Conservation (phyloP, 2,888 invertebrate genomes). For the Drosophila birchii region DNA sequence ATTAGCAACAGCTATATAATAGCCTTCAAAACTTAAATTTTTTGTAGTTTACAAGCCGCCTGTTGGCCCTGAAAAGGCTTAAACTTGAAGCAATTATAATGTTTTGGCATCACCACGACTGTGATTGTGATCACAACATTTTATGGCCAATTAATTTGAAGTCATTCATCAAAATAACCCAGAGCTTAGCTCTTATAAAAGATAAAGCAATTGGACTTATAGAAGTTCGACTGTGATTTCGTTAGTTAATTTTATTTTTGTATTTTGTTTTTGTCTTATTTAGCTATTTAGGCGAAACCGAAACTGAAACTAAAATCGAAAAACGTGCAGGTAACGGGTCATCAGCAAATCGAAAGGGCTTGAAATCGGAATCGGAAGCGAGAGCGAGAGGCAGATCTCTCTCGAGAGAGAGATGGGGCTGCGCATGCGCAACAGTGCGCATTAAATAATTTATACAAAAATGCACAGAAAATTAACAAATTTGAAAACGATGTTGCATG, state of each 20-base stretch:
- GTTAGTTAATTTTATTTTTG: not conserved
- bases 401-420: conserved; percentile 5
- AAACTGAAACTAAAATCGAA: conserved; percentile 36
- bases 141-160: conserved; percentile 6
- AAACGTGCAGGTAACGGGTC: conserved; percentile 53
- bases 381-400: too few species aligned
- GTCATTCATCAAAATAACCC: not conserved
- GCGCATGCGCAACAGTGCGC: conserved; percentile 71
- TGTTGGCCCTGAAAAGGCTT: conserved; percentile 6
- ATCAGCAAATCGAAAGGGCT: conserved; percentile 34
- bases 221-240: conserved; percentile 12
- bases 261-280: not conserved
- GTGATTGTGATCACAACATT: conserved; percentile 8
- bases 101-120: not conserved
- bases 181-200: not conserved
- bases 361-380: conserved; percentile 21
- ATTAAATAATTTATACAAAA: conserved; percentile 78
- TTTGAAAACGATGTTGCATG: conserved; percentile 67
- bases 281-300: conserved; percentile 11
- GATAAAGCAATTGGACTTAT: conserved; percentile 1
- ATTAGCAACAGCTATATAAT: not conserved
- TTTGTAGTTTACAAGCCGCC: not conserved
- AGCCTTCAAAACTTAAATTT: not conserved
- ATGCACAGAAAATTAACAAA: conserved; percentile 74
- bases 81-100: conserved; percentile 1